Evolutionary conservation across 2,888 invertebrate species (phyloP).

Genomic region (Parapristionchus giblindavisi): DNA sequence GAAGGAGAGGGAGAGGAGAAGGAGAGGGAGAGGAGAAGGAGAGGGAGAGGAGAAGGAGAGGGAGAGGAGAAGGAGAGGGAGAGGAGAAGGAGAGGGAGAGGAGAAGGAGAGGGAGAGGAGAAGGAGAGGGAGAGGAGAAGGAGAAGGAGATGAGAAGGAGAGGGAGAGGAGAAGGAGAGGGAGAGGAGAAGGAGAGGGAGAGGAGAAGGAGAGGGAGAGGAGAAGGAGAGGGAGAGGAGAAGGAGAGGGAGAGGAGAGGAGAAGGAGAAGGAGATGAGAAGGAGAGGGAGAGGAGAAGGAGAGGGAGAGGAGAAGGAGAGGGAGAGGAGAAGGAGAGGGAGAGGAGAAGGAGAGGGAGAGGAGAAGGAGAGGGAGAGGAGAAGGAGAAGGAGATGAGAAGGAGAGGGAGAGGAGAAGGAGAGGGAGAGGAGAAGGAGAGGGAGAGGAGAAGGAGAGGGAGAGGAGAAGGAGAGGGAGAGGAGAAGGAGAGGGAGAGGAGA

Average conservation of each 20-base stretch:
- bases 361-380: neutral
- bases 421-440: neutral
- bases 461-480: neutral
- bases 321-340: conserved; percentile 9
- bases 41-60: no score
- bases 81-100: no score
- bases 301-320: neutral
- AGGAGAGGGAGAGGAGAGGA: neutral
- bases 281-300: neutral
- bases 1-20: no score
- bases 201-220: no score
- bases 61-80: no score
- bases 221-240: neutral
- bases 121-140: conserved; percentile 5
- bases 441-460: neutral
- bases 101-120: neutral
- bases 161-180: no score
- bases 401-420: conserved; percentile 9
- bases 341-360: neutral
- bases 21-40: no score
- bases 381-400: neutral
- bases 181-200: no score
- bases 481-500: no score
- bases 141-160: neutral
- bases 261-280: neutral